Percentiles rank a stretch among this genome's conserved stretches.
Conservation (phyloP, 35 echinoderm and acorn worm species). For the Nesometra sesokonis region DNA sequence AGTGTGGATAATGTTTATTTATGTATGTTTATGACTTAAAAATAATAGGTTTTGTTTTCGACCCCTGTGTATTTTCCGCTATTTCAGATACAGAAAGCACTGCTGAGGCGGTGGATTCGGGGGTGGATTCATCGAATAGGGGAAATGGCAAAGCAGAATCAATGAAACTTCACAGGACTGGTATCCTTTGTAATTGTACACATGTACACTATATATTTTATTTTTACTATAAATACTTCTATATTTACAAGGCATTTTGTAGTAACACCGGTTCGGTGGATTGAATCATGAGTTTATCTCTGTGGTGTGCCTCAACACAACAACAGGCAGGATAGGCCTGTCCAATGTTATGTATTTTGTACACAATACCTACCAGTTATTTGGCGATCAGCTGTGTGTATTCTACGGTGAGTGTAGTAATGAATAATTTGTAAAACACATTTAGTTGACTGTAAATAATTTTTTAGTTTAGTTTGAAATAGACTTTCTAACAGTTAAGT, state of each 20-base stretch:
- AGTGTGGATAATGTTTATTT: not conserved
- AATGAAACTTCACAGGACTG: not conserved
- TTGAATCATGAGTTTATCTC: not conserved
- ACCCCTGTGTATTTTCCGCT: not conserved
- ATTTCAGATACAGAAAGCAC: not conserved
- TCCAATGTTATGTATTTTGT: not conserved
- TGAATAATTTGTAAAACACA: no score
- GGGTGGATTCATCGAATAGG: not conserved
- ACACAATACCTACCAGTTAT: no score
- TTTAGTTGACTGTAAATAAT: no score
- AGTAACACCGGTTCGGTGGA: not conserved
- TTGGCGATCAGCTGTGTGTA: no score
- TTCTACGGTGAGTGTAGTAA: no score
- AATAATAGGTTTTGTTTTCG: not conserved
- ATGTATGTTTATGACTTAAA: not conserved
- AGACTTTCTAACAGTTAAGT: no score
- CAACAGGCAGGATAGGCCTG: not conserved
- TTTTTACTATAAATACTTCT: not conserved
- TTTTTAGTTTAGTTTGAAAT: no score
- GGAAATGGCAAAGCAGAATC: not conserved
- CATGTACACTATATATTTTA: not conserved
- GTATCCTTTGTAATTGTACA: not conserved
- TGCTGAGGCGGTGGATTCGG: not conserved
- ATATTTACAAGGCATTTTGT: not conserved
- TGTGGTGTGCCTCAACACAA: not conserved